phyloP scores from a whole-genome alignment of 2,888 invertebrate species.

The Myopa tessellatipennis region DNA sequence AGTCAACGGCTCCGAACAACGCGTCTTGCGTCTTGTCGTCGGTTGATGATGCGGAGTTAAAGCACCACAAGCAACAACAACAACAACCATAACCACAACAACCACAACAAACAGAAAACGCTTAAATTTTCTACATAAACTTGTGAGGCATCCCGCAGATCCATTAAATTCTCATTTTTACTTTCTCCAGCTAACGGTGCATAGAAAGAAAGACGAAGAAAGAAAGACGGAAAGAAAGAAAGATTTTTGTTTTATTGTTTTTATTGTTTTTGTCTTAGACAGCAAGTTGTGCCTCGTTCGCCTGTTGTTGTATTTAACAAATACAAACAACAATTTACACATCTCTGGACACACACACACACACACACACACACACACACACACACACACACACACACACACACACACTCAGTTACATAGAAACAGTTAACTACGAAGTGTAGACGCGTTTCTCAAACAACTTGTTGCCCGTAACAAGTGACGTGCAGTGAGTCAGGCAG shows the following conservation, averaged over 20 bases:
- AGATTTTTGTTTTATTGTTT: neutral
- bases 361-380: conserved; percentile 15
- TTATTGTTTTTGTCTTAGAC: neutral
- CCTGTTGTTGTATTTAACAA: too few species aligned
- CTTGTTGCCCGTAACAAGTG: conserved; percentile 37
- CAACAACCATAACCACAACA: conserved; percentile 2
- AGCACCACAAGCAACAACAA: conserved; percentile 11
- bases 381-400: neutral
- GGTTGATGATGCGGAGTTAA: too few species aligned
- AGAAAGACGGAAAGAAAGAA: neutral
- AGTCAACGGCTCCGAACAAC: conserved; percentile 27
- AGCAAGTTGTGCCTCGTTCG: conserved; percentile 18
- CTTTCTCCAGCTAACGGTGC: conserved; percentile 31
- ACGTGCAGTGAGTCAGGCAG: neutral
- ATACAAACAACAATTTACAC: too few species aligned
- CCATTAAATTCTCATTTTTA: conserved; percentile 41
- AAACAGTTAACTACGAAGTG: neutral
- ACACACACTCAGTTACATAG: neutral
- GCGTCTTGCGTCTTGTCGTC: conserved; percentile 2
- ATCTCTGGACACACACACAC: conserved; percentile 3
- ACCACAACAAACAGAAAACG: neutral
- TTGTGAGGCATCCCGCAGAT: conserved; percentile 19
- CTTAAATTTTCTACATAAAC: conserved; percentile 18
- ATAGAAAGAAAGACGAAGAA: neutral
- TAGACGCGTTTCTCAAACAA: conserved; percentile 16